phyloP scores from a whole-genome alignment of 2,888 invertebrate species.

The Platynereis dumerilii region DNA sequence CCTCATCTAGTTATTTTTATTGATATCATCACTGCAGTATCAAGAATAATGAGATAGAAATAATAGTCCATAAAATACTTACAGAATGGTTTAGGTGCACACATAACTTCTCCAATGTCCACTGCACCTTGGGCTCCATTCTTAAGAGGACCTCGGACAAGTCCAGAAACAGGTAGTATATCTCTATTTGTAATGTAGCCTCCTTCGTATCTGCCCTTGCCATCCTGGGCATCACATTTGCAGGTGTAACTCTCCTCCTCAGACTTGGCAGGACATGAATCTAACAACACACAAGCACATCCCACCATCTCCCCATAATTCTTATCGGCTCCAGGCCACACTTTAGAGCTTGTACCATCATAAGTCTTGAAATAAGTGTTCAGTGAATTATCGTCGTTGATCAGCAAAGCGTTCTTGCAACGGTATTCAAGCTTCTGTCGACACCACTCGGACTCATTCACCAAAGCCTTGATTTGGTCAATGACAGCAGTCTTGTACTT shows the following conservation, averaged over 20 bases:
- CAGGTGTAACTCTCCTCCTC: conserved; percentile 35
- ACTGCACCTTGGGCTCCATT: conserved; percentile 23
- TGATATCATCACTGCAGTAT: too few species aligned
- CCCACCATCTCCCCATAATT: conserved; percentile 6
- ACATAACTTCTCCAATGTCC: conserved; percentile 29
- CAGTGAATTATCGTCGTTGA: conserved; percentile 28
- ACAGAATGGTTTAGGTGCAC: conserved; percentile 45
- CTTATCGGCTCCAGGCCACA: conserved; percentile 29
- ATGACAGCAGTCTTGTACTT: neutral
- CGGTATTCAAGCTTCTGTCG: conserved; percentile 42
- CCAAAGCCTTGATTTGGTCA: conserved; percentile 5
- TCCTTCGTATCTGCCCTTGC: conserved; percentile 51
- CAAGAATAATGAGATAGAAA: too few species aligned
- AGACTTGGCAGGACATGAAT: neutral
- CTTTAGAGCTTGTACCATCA: conserved; percentile 31
- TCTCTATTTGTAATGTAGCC: conserved; percentile 40
- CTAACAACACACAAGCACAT: conserved; percentile 22
- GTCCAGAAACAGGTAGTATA: conserved; percentile 41
- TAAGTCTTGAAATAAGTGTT: conserved; percentile 34
- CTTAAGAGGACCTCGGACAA: conserved; percentile 31
- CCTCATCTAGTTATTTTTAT: too few species aligned
- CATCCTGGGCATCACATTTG: conserved; percentile 51
- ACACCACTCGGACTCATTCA: neutral
- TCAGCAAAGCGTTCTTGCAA: conserved; percentile 43
- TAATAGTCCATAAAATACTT: too few species aligned